Percentiles rank a stretch among this genome's conserved stretches.
Conservation (phyloP, 2,797 vertebrate species). For the Oryzias dopingdopingensis region DNA sequence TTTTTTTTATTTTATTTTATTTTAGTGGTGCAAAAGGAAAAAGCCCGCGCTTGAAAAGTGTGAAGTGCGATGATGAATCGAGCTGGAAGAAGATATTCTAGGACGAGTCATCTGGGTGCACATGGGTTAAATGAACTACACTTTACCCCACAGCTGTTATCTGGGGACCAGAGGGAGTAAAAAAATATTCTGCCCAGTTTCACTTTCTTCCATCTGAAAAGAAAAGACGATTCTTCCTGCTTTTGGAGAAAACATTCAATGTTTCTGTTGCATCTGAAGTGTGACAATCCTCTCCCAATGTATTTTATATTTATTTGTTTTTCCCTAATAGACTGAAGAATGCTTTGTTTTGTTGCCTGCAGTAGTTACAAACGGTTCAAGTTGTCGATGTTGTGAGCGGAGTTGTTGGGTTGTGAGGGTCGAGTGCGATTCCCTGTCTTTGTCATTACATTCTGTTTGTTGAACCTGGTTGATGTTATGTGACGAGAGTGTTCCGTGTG, state of each 20-base stretch:
- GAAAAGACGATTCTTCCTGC: slow-evolving; percentile 4
- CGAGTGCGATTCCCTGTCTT: slow-evolving; percentile 26
- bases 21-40: slow-evolving; percentile 25
- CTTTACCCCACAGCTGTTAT: slow-evolving; percentile 26
- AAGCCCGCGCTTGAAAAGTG: slow-evolving; percentile 47
- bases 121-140: slow-evolving; percentile 21
- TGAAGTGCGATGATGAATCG: slow-evolving; percentile 34
- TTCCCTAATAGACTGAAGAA: slow-evolving; percentile 20
- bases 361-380: slow-evolving; percentile 25
- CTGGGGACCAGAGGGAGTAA: slow-evolving; percentile 19
- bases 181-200: background rate
- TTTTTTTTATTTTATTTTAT: slow-evolving; percentile 36
- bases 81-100: slow-evolving; percentile 22
- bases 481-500: slow-evolving; percentile 37
- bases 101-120: slow-evolving; percentile 21
- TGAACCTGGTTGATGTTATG: slow-evolving; percentile 22
- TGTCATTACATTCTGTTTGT: slow-evolving; percentile 29
- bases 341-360: slow-evolving; percentile 8
- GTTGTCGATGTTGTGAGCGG: slow-evolving; percentile 43
- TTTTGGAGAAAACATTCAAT: slow-evolving; percentile 16
- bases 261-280: slow-evolving; percentile 33
- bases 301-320: slow-evolving; percentile 18
- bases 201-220: slow-evolving; percentile 4
- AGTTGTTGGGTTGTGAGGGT: slow-evolving; percentile 35
- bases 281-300: slow-evolving; percentile 53